A percentile compares a stretch with the other conserved stretches of the same genome.
Conservation (phyloP, 2,888 invertebrate species). For the Conops quadrifasciatus region DNA sequence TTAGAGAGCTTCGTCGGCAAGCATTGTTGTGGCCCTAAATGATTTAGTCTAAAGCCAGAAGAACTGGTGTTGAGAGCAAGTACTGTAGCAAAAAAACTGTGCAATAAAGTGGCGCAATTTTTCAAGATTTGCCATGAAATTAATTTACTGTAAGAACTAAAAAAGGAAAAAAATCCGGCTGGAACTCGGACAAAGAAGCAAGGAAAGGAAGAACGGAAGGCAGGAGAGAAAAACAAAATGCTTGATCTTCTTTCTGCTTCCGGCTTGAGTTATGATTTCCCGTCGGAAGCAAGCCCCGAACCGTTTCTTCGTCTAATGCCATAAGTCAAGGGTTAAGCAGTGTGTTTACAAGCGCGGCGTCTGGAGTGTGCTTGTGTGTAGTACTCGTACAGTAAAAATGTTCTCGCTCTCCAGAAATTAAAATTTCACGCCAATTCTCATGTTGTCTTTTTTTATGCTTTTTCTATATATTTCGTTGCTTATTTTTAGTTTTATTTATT, state of each 20-base stretch:
- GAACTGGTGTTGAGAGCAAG: neutral
- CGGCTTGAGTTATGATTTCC: slow-evolving; percentile 62
- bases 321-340: slow-evolving; percentile 61
- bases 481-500: slow-evolving; percentile 50
- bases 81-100: neutral
- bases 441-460: slow-evolving; percentile 26
- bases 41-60: too few species aligned
- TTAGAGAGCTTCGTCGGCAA: slow-evolving; percentile 26
- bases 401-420: slow-evolving; percentile 46
- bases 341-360: slow-evolving; percentile 45
- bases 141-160: slow-evolving; percentile 44
- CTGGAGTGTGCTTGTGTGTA: slow-evolving; percentile 10
- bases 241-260: slow-evolving; percentile 41
- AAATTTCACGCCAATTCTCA: slow-evolving; percentile 64
- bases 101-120: slow-evolving; percentile 49
- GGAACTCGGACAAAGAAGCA: slow-evolving; percentile 13
- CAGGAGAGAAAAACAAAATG: slow-evolving; percentile 41
- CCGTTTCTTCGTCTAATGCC: slow-evolving; percentile 53
- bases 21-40: too few species aligned
- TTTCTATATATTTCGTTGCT: slow-evolving; percentile 36
- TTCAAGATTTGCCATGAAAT: slow-evolving; percentile 51
- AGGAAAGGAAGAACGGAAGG: slow-evolving; percentile 26
- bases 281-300: slow-evolving; percentile 58
- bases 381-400: neutral
- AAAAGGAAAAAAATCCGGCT: slow-evolving; percentile 42